phyloP scores from a whole-genome alignment of 1,140 invertebrate genomes.

The Heliconius himera region DNA sequence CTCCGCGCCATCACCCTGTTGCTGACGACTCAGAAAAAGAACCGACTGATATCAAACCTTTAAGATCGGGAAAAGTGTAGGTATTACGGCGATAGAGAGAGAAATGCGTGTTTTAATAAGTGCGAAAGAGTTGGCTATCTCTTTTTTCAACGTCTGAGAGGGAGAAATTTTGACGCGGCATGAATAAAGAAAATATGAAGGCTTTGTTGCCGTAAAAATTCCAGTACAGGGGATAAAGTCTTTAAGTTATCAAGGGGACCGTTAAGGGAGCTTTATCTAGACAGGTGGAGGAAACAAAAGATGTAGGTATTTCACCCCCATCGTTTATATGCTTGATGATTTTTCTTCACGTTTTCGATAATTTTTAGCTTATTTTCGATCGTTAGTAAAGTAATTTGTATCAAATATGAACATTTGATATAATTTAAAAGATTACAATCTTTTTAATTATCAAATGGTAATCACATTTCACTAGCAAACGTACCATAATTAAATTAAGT shows the following conservation, averaged over 20 bases:
- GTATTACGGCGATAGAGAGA: conserved; percentile 57
- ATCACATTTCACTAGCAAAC: too few relatives aligned
- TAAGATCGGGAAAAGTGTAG: conserved; percentile 69
- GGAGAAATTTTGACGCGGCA: conserved; percentile 78
- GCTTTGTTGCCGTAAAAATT: conserved; percentile 81
- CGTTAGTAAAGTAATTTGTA: too few relatives aligned
- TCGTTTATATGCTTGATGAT: conserved; percentile 15
- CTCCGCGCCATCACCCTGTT: conserved; percentile 72
- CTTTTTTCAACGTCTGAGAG: conserved; percentile 67
- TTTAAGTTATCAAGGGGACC: conserved; percentile 77
- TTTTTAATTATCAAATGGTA: too few relatives aligned
- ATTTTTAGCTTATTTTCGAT: not conserved
- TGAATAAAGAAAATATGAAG: conserved; percentile 82
- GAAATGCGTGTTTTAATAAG: conserved; percentile 61
- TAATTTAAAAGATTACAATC: too few relatives aligned
- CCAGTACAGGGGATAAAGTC: conserved; percentile 79
- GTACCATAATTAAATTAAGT: too few relatives aligned
- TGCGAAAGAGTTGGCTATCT: conserved; percentile 76
- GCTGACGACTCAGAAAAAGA: conserved; percentile 67
- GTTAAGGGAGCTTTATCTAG: conserved; percentile 57
- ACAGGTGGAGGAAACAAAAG: conserved; percentile 49
- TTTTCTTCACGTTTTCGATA: not conserved
- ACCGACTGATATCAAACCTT: conserved; percentile 63
- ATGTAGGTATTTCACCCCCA: conserved; percentile 15
- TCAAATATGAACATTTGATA: too few relatives aligned